phyloP scores from a whole-genome alignment of 2,797 vertebrate genomes.

The Alauda arvensis region DNA sequence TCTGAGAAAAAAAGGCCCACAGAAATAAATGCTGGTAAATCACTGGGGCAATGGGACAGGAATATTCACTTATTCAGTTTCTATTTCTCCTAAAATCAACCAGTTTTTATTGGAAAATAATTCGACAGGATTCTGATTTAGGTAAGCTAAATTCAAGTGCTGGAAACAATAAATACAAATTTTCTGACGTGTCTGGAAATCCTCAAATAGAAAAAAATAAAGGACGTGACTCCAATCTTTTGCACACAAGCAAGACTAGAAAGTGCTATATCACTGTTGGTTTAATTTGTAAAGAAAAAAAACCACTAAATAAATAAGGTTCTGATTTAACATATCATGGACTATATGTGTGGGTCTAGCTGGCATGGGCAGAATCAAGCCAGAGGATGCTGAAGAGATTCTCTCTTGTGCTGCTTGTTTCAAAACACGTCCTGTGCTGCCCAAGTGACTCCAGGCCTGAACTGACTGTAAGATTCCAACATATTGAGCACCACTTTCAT shows the following conservation, averaged over 20 bases:
- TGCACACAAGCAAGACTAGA: not conserved
- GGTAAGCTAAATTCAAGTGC: not conserved
- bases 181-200: conserved; percentile 3
- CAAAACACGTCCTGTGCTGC: not conserved
- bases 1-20: not conserved
- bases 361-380: not conserved
- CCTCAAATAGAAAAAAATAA: not conserved
- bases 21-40: not conserved
- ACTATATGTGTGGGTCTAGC: not conserved
- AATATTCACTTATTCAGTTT: not conserved
- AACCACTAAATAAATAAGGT: not conserved
- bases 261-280: not conserved
- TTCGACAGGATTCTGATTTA: conserved; percentile 1
- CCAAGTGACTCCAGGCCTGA: not conserved
- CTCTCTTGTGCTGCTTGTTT: not conserved
- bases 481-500: not conserved
- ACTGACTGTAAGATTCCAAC: not conserved
- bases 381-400: not conserved
- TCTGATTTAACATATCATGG: not conserved
- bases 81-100: not conserved
- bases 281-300: not conserved
- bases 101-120: not conserved
- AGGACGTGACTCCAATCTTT: not conserved
- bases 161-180: not conserved
- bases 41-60: not conserved